Percentiles rank a stretch among this genome's conserved stretches.
Evolutionary conservation across 2,113 vertebrate species (phyloP).

Genomic region (Petroica traversi): DNA sequence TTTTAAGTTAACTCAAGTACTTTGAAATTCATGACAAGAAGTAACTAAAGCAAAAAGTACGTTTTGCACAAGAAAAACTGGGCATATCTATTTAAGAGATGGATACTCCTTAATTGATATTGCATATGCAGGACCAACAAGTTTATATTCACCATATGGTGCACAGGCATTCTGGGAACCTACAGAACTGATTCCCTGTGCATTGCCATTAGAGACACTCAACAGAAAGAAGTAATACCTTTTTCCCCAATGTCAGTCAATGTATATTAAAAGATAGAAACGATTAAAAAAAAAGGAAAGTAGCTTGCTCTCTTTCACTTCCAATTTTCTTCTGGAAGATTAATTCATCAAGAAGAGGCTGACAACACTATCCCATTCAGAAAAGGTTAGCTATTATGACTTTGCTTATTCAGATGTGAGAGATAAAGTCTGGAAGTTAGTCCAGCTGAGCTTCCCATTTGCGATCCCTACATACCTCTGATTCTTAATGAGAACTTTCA

Average conservation of each 20-base stretch:
- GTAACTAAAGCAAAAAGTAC: neutral
- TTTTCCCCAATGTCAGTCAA: neutral
- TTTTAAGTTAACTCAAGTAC: constrained; percentile 14
- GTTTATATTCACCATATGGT: constrained; percentile 16
- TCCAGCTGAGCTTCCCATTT: constrained; percentile 32
- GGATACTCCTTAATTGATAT: constrained; percentile 29
- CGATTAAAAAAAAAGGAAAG: neutral
- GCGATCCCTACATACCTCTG: neutral
- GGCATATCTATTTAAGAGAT: neutral
- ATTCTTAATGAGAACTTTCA: constrained; percentile 29
- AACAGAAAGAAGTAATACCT: neutral
- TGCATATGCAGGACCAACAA: constrained; percentile 32
- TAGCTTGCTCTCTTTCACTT: neutral
- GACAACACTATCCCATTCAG: neutral
- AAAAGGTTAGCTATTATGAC: constrained; percentile 7
- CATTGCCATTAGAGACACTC: neutral
- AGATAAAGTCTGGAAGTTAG: constrained; percentile 45
- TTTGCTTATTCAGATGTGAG: constrained; percentile 11
- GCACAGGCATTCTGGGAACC: neutral
- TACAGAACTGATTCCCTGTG: neutral
- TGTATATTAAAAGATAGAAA: neutral
- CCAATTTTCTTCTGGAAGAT: constrained; percentile 28
- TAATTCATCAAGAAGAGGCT: constrained; percentile 7
- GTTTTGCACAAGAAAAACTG: constrained; percentile 4
- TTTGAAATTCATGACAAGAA: constrained; percentile 16